Conservation (phyloP, 2,113 vertebrate species). For the Proterorhinus semilunaris region DNA sequence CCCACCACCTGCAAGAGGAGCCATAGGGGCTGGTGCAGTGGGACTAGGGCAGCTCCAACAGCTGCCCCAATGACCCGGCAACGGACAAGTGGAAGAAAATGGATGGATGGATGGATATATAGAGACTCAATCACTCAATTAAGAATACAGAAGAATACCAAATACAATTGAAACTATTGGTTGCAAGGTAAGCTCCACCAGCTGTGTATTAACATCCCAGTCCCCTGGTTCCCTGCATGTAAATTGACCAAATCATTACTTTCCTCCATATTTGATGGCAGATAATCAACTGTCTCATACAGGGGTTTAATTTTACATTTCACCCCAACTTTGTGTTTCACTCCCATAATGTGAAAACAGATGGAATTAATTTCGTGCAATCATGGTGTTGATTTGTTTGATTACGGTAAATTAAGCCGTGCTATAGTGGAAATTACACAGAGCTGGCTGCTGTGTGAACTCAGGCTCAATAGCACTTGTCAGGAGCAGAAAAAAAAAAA, state of each 20-base stretch:
- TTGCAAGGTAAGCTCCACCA: background rate
- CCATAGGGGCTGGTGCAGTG: no score
- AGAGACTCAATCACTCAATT: no score
- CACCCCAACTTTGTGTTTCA: background rate
- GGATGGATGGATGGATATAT: no score
- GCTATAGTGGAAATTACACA: slow-evolving; percentile 31
- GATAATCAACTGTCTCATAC: background rate
- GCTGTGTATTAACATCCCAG: background rate
- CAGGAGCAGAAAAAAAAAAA: background rate
- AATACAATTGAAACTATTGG: background rate
- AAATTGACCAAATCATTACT: slow-evolving; percentile 9
- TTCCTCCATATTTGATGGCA: background rate
- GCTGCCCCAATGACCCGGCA: no score
- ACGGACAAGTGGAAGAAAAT: no score
- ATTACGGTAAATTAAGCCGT: slow-evolving; percentile 47
- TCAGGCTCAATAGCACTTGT: slow-evolving; percentile 15
- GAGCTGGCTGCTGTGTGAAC: slow-evolving; percentile 12
- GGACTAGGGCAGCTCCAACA: no score
- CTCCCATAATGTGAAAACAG: slow-evolving; percentile 33
- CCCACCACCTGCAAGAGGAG: no score
- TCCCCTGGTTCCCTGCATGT: background rate
- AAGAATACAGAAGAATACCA: background rate
- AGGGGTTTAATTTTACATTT: slow-evolving; percentile 4
- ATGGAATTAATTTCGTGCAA: slow-evolving; percentile 49
- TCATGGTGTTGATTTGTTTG: slow-evolving; percentile 42